phyloP scores from a whole-genome alignment of 2,888 invertebrate genomes.

The Tachina lurida region DNA sequence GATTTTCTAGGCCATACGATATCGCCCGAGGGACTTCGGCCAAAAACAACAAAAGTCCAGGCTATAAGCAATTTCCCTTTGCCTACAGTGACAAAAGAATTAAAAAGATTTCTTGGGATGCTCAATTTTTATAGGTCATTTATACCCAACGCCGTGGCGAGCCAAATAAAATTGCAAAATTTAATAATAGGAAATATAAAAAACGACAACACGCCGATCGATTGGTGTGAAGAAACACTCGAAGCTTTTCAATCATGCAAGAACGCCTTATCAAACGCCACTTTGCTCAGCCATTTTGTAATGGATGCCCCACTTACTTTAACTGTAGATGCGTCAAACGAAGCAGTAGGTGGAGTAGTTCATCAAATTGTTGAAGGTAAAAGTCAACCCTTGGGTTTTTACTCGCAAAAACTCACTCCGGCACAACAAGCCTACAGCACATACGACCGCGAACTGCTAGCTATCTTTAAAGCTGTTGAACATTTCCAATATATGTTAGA shows the following conservation, averaged over 20 bases:
- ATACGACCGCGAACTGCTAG: slow-evolving; percentile 61
- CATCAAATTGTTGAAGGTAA: neutral
- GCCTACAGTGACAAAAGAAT: slow-evolving; percentile 44
- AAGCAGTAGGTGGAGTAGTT: neutral
- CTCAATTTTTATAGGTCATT: slow-evolving; percentile 72
- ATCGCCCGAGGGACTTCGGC: slow-evolving; percentile 56
- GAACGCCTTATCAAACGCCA: slow-evolving; percentile 49
- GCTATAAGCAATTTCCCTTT: slow-evolving; percentile 48
- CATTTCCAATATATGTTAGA: slow-evolving; percentile 54
- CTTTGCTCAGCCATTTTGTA: slow-evolving; percentile 48
- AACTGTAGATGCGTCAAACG: slow-evolving; percentile 51
- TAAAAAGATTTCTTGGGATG: slow-evolving; percentile 72
- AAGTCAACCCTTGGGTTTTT: slow-evolving; percentile 76
- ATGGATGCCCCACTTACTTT: slow-evolving; percentile 45
- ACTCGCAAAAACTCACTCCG: slow-evolving; percentile 76
- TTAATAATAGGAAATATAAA: slow-evolving; percentile 61
- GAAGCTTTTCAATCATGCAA: slow-evolving; percentile 65
- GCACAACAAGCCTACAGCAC: slow-evolving; percentile 59
- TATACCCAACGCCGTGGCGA: slow-evolving; percentile 54
- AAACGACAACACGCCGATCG: slow-evolving; percentile 60
- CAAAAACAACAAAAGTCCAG: slow-evolving; percentile 47
- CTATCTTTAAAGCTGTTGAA: slow-evolving; percentile 52
- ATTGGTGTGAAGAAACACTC: slow-evolving; percentile 52
- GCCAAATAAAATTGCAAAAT: slow-evolving; percentile 42
- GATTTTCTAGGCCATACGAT: slow-evolving; percentile 58